These are phyloP conservation scores for Trichonephila clavipes DNA, from an alignment of 1,140 invertebrate genomes.

Conservation along the genomic window DNA sequence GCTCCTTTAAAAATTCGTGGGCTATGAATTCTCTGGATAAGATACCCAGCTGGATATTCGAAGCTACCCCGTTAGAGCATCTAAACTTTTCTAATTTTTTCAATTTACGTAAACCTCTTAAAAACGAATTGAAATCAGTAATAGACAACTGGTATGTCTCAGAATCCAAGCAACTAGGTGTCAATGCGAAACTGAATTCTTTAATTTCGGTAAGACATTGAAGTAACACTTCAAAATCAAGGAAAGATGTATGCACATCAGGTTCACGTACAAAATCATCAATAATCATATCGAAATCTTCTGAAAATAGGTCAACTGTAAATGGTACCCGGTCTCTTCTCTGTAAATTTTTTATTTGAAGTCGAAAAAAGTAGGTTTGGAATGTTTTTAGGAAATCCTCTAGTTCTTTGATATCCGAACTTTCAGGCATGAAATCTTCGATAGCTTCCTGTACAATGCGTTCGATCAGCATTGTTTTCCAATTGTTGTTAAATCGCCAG, in stretches of 20 bases:
- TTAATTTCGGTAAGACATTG: neutral
- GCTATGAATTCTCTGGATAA: neutral
- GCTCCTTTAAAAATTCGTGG: neutral
- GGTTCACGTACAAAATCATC: constrained; percentile 12
- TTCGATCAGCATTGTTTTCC: constrained; percentile 52
- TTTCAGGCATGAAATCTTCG: constrained; percentile 32
- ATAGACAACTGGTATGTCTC: neutral
- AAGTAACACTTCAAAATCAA: constrained; percentile 22
- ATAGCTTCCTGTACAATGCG: neutral
- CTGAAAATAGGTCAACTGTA: neutral
- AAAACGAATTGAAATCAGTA: constrained; percentile 48
- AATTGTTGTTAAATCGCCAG: constrained; percentile 33
- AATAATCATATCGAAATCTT: constrained; percentile 42
- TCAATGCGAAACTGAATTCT: neutral
- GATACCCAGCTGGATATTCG: neutral
- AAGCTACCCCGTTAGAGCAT: constrained; percentile 23
- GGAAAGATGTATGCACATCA: neutral
- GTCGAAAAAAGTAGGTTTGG: neutral
- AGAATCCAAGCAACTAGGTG: constrained; percentile 9
- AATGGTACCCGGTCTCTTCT: neutral
- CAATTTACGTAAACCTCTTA: neutral
- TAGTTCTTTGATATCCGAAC: neutral
- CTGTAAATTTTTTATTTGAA: neutral
- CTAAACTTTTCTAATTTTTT: constrained; percentile 17
- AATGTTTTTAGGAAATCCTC: neutral